Conservation (phyloP, 2,797 vertebrate genomes). For the Phoxinus dragarum region DNA sequence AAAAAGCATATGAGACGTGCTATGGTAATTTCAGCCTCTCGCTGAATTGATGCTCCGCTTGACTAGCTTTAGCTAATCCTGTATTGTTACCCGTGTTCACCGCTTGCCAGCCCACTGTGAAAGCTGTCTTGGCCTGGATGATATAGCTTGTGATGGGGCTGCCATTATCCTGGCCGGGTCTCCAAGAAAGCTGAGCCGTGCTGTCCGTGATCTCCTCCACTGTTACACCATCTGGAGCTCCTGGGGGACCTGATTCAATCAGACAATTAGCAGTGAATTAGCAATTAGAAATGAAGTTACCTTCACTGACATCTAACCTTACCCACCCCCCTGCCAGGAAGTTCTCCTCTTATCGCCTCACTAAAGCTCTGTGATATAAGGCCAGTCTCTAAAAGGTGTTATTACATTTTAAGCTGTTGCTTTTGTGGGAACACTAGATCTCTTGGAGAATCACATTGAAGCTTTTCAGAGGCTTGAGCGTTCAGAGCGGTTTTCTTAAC, state of each 20-base stretch:
- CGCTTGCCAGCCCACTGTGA: conserved; percentile 85
- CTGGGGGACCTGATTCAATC: conserved; percentile 80
- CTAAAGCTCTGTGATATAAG: not conserved
- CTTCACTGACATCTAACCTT: conserved; percentile 48
- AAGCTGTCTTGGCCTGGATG: conserved; percentile 82
- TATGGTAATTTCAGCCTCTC: conserved; percentile 43
- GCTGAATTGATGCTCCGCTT: conserved; percentile 29
- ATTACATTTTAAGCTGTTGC: conserved; percentile 29
- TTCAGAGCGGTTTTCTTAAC: conserved; percentile 22
- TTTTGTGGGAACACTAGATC: conserved; percentile 25
- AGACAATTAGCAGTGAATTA: conserved; percentile 65
- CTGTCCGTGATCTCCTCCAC: conserved; percentile 86
- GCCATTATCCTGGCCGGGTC: conserved; percentile 81
- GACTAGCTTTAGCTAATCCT: conserved; percentile 43
- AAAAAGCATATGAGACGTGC: conserved; percentile 28
- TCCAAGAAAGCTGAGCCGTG: conserved; percentile 85
- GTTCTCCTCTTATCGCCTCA: not conserved
- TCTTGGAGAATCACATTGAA: conserved; percentile 8
- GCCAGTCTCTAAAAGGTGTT: conserved; percentile 13
- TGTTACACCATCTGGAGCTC: conserved; percentile 80
- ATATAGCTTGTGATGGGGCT: conserved; percentile 83
- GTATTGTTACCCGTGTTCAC: conserved; percentile 80
- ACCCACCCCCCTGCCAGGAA: conserved; percentile 7
- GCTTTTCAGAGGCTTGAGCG: conserved; percentile 16
- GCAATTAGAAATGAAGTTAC: conserved; percentile 63